Base-by-base conservation (phyloP, 2,888 invertebrate genomes). In the Endomychus coccineus region DNA sequence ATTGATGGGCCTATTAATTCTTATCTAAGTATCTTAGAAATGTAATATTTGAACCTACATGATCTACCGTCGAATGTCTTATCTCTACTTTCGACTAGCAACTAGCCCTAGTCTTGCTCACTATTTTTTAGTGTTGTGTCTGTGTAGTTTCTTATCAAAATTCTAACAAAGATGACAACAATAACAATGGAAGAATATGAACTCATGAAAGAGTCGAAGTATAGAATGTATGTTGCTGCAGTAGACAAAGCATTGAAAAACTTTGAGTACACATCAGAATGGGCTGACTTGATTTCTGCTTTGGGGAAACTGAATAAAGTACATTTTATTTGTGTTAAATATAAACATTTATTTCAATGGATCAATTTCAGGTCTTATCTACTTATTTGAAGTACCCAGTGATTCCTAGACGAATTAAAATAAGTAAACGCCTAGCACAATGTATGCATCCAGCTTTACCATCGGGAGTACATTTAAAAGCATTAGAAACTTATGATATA, bases 211-310 rank as follows among this genome's bases (percentile, higher is more conserved):
- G 86, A 87, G 66, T 76, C 83, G 12, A 87, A 87, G 63, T 88
- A 86, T 66, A 73, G 86, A 50, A 77, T 80, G 71, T 82, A 84
- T 63, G 82, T 82, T 47, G 77, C 79, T 27, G 78, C 82, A 44
- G 80, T 92, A 34, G 91, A 92, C 61, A 89, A 87, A 64, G 88
- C 88, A 10, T 68, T 92, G 43, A 87, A 85, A 59, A 85, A 80
- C 64, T 94, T 92, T 68, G 92, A 94, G 58, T 85, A 84, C 59
- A 88, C 90, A n/a, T 85, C 85, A 52, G 91, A 92, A 74, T 92
- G 92, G 92, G 88, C 91, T 36, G 92, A 94, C 68, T 71, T 92
- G 33, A 92, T 94, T 55, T 83, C 88, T 35, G 89, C 90, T 3
- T 68, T 94, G 17, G 87, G 84, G 31, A 91, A 91, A 67, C 71